These are phyloP conservation scores for Saturnia japonica DNA, from an alignment of 2,888 invertebrate species.

Conservation along the genomic window DNA sequence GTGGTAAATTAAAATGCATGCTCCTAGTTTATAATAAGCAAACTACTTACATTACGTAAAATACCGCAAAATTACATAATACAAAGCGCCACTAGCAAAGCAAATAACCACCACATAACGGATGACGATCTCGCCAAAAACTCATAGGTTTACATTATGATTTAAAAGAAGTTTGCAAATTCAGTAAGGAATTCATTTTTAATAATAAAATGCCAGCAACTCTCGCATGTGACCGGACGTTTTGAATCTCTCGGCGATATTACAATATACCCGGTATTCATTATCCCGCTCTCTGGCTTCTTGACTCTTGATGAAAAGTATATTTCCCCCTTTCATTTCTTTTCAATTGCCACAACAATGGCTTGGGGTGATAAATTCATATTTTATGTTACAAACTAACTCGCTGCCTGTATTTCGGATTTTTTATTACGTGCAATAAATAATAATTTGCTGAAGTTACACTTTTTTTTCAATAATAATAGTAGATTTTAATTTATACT, in stretches of 20 bases:
- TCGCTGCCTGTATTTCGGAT: background rate
- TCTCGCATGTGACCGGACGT: background rate
- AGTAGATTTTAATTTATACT: no score
- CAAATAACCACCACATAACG: no score
- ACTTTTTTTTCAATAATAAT: no score
- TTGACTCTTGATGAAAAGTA: slow-evolving; percentile 3
- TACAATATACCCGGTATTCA: background rate
- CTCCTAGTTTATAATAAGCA: no score
- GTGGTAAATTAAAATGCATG: no score
- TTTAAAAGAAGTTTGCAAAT: background rate
- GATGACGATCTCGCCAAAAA: no score
- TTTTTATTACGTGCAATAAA: slow-evolving; percentile 2
- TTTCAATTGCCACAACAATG: slow-evolving; percentile 9
- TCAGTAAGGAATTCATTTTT: background rate
- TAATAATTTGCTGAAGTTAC: no score
- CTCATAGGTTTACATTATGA: background rate
- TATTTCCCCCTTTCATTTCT: background rate
- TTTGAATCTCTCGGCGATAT: background rate
- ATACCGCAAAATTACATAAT: no score
- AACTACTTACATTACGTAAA: no score
- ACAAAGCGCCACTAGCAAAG: no score
- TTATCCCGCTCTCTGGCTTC: background rate
- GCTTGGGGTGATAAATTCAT: background rate
- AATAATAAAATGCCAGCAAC: background rate
- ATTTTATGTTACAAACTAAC: slow-evolving; percentile 9